Percentiles rank a stretch among this genome's conserved stretches.
These are phyloP conservation scores for Epicampocera succincta DNA, from an alignment of 2,888 invertebrate species.

Conservation along the genomic window DNA sequence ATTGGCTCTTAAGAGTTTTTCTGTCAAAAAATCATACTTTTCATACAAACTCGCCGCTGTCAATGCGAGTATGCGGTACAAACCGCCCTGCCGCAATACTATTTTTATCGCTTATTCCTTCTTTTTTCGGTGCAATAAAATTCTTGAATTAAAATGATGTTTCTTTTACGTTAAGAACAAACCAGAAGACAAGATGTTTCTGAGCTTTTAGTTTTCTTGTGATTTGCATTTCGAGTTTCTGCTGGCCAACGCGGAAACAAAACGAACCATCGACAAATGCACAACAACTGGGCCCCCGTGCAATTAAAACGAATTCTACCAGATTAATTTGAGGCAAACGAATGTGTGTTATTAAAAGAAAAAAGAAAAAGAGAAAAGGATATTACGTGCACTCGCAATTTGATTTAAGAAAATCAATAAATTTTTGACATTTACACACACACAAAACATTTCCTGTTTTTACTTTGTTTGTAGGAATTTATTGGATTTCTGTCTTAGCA, in stretches of 20 bases:
- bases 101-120: not conserved
- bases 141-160: slow-evolving; percentile 39
- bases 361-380: slow-evolving; percentile 6
- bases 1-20: slow-evolving; percentile 54
- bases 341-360: not conserved
- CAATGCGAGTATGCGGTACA: not conserved
- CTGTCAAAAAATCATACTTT: not conserved
- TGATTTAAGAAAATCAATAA: slow-evolving; percentile 9
- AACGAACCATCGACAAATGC: not conserved
- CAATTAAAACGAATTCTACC: not conserved
- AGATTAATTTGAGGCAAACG: not conserved
- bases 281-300: slow-evolving; percentile 11
- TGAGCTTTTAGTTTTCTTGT: slow-evolving; percentile 6
- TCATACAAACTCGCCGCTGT: not conserved
- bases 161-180: not conserved
- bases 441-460: slow-evolving; percentile 19
- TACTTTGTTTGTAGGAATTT: no score
- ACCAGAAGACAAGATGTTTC: not conserved
- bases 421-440: slow-evolving; percentile 11
- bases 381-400: not conserved
- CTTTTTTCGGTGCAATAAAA: slow-evolving; percentile 9
- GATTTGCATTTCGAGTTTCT: slow-evolving; percentile 16
- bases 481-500: no score
- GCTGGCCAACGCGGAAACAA: slow-evolving; percentile 53
- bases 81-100: slow-evolving; percentile 5